A percentile compares a stretch with the other conserved stretches of the same genome.
Evolutionary conservation across 2,888 invertebrate genomes (phyloP).

Genomic region (Hemicrepidius hirtus): DNA sequence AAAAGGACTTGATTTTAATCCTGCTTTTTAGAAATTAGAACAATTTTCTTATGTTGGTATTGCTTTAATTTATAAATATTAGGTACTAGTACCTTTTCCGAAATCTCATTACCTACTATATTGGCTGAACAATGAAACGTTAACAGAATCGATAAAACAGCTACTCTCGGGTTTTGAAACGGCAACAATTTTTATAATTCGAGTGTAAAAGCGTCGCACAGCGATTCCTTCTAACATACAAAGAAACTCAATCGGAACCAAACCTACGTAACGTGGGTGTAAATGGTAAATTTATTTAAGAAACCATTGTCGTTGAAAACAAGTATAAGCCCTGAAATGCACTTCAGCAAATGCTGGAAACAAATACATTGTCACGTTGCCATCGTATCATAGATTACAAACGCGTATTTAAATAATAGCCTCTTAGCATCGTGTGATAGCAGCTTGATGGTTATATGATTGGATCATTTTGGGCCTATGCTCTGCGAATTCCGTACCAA

Average conservation of each 20-base stretch:
- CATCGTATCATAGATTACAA: constrained; percentile 29
- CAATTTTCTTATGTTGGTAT: too few species aligned
- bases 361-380: constrained; percentile 26
- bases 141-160: too few species aligned
- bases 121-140: too few species aligned
- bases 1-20: too few species aligned
- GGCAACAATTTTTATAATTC: not conserved
- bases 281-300: constrained; percentile 28
- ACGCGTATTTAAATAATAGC: constrained; percentile 31
- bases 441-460: constrained; percentile 27
- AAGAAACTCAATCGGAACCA: not conserved
- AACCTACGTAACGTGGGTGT: constrained; percentile 12
- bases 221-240: constrained; percentile 1
- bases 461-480: constrained; percentile 25
- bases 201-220: not conserved
- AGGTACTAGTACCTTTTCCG: too few species aligned
- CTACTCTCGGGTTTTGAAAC: not conserved
- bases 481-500: constrained; percentile 27
- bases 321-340: constrained; percentile 6
- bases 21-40: too few species aligned
- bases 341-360: constrained; percentile 23
- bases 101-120: too few species aligned
- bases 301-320: constrained; percentile 4
- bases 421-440: constrained; percentile 30
- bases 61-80: too few species aligned